Base-by-base conservation (phyloP, 2,888 invertebrate genomes). In the Eledona agricola region DNA sequence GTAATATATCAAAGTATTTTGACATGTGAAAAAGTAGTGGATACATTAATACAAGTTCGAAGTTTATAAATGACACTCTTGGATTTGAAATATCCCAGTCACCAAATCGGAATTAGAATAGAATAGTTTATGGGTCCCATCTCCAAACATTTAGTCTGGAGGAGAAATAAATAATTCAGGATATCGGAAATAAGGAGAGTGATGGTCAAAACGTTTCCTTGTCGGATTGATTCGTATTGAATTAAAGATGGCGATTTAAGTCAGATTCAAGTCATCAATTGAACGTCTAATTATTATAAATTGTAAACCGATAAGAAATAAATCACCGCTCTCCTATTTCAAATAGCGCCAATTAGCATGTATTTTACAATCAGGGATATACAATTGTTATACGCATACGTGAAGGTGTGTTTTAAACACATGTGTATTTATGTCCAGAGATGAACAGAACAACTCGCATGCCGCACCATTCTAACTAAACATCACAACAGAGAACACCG, bases 1-100 rank as follows among this genome's bases (percentile, higher is more conserved):
- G 58, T 64, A 66, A 70, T 71, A 70, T 69, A 71, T 71, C 71
- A 71, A 64, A 65, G 45, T 65, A 69, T 66, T 69, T 67, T 71
- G 71, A 71, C 71, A 67, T 67, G 64, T 69, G 67, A 69, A 69
- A 67, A 66, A 69, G 60, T 66, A 66, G 67, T 60, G 63, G 65
- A 62, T 62, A 66, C 66, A 68, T 67, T 67, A 69, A 66, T 67
- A 66, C 64, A 60, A 64, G 62, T 63, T 63, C 65, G 60, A 63
- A 53, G 59, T 60, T 64, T 67, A 68, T 70, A 66, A 68, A 69
- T 68, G 67, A 69, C 66, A 59, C 51, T 54, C 31, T 51, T 46
- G 20, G 55, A n/a, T n/a, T n/a, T n/a, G n/a, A n/a, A 54, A 54
- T 54, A 49, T 54, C 45, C 54, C 54, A 54, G 54, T 54, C 54